Evolutionary conservation across 2,113 vertebrate genomes (phyloP).

Genomic region (Verasper variegatus): DNA sequence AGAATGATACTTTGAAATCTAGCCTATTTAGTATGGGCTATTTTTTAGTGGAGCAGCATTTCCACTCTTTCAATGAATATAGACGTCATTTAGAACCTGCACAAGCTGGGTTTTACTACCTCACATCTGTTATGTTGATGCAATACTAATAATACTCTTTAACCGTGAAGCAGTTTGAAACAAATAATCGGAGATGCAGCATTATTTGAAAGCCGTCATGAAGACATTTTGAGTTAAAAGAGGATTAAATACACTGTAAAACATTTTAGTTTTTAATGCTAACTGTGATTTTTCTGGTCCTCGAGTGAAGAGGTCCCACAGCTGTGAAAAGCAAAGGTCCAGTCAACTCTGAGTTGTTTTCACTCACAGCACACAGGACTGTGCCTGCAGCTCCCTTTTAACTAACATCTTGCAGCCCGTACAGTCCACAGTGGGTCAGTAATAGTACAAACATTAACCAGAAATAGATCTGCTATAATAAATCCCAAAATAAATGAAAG

Average conservation of each 20-base stretch:
- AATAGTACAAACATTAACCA: neutral
- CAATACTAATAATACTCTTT: slow-evolving; percentile 12
- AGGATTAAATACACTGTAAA: neutral
- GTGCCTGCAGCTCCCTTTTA: slow-evolving; percentile 25
- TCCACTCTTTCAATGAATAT: slow-evolving; percentile 38
- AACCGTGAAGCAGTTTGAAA: slow-evolving; percentile 11
- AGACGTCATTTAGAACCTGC: slow-evolving; percentile 24
- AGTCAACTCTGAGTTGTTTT: slow-evolving; percentile 51
- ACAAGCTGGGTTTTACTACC: slow-evolving; percentile 18
- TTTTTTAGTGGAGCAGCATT: slow-evolving; percentile 25
- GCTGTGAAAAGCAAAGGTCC: slow-evolving; percentile 35
- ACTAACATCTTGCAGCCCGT: slow-evolving; percentile 15
- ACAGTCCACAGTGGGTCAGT: slow-evolving; percentile 6
- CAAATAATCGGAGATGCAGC: neutral
- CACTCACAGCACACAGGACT: slow-evolving; percentile 33
- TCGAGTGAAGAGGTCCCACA: slow-evolving; percentile 6
- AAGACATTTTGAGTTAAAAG: neutral
- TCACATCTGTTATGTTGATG: slow-evolving; percentile 2
- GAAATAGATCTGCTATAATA: slow-evolving; percentile 14
- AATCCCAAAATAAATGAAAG: neutral
- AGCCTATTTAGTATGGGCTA: no score
- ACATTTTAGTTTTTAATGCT: slow-evolving; percentile 11
- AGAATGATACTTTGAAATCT: slow-evolving; percentile 49
- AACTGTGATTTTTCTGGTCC: slow-evolving; percentile 14
- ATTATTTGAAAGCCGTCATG: neutral